Evolutionary conservation across 1,140 invertebrate genomes (phyloP), one percentile per base, ranked within the genome.

Genomic region (Saccostrea glomerata): DNA sequence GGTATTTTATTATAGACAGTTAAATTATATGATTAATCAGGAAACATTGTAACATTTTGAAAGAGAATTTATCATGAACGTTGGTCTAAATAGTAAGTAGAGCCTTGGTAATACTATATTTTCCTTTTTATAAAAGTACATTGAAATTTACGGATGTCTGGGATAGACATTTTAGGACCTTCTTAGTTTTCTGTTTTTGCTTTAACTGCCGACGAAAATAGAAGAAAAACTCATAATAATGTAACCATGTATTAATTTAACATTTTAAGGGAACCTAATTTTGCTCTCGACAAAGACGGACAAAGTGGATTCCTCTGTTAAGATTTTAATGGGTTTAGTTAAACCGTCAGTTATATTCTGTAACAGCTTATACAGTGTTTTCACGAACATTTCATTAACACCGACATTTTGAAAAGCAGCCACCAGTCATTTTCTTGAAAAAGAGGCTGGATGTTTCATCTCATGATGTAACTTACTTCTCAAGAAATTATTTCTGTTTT

Each of bases 191-290:
- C 70, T 77, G 70, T 77, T 77, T 77, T 36, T 36, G 70, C 25
- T 25, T 77, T 30, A 77, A 25, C 23, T 13, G 23, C 30, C 15
- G 70, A 30, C 70, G 70, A 36, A 77, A 77, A 77, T 77, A 77
- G 70, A 77, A 77, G 13, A 77, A 66, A 36, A 5, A 36, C 70
- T 17, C 70, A 77, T 77, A 77, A 77, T 30, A 77, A 77, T 77
- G 70, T 77, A 77, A 77, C 70, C 70, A 77, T 77, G 70, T 77
- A 77, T 77, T 77, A 77, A 36, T 77, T 30, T 77, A 77, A 77
- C 70, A 77, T 77, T 77, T 77, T 25, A 77, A 77, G 70, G 23
- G 25, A 77, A 36, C 36, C 30, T 13, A 30, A 36, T 30, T 77
- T 36, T 77, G 70, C 70, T 77, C 70, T 36, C 25, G 47, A 47